These are phyloP conservation scores for Oostethus manadensis DNA, from an alignment of 2,113 vertebrate genomes.

Conservation along the genomic window DNA sequence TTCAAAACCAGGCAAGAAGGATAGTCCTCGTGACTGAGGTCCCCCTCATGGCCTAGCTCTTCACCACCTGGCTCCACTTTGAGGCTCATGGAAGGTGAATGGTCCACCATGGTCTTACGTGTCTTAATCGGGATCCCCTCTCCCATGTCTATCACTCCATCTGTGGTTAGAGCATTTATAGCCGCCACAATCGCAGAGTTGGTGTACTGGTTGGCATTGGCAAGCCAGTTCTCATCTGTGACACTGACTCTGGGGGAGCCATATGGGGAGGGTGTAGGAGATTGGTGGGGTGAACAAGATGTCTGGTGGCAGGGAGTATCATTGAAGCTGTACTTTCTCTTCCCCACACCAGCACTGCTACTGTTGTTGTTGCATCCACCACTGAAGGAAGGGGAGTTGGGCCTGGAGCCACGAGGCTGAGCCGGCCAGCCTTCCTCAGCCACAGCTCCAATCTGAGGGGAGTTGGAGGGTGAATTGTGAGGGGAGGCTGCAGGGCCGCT, in stretches of 20 bases:
- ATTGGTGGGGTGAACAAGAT: slow-evolving; percentile 82
- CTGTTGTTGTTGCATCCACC: slow-evolving; percentile 73
- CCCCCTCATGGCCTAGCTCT: slow-evolving; percentile 73
- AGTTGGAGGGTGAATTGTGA: slow-evolving; percentile 81
- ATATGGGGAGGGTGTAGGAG: slow-evolving; percentile 82
- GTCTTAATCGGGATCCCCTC: slow-evolving; percentile 90
- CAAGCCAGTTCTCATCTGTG: slow-evolving; percentile 86
- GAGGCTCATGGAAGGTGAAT: slow-evolving; percentile 77
- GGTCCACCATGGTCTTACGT: slow-evolving; percentile 83
- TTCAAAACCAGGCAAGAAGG: slow-evolving; percentile 83
- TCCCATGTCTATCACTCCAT: slow-evolving; percentile 82
- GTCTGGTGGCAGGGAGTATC: slow-evolving; percentile 76
- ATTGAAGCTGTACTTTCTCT: slow-evolving; percentile 87
- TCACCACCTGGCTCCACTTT: slow-evolving; percentile 85
- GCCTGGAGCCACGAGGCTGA: slow-evolving; percentile 76
- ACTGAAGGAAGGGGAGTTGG: slow-evolving; percentile 83
- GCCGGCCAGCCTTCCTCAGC: slow-evolving; percentile 86
- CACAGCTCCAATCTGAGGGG: slow-evolving; percentile 82
- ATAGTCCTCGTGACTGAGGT: slow-evolving; percentile 82
- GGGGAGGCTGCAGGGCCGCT: slow-evolving; percentile 76
- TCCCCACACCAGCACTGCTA: slow-evolving; percentile 70
- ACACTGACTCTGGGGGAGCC: slow-evolving; percentile 83
- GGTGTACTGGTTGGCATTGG: slow-evolving; percentile 90
- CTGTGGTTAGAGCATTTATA: slow-evolving; percentile 94
- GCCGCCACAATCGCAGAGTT: slow-evolving; percentile 93